Conservation (phyloP, 2,888 invertebrate species). For the Phasia obesa region DNA sequence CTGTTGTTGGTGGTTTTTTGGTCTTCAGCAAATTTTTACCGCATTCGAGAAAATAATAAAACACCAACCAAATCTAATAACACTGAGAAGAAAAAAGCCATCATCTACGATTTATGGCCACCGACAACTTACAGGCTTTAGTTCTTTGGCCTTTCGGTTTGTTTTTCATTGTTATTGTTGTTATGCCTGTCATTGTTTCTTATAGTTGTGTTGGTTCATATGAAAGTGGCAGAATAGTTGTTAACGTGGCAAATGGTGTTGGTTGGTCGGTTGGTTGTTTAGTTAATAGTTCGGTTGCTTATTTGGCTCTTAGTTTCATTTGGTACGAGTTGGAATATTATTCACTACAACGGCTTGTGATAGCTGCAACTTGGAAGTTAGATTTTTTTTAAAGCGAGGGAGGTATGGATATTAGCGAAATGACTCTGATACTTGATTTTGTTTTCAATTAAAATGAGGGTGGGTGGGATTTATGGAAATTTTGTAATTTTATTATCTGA, state of each 20-base stretch:
- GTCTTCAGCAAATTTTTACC: slow-evolving; percentile 42
- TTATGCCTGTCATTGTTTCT: slow-evolving; percentile 6
- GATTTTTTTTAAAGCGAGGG: slow-evolving; percentile 13
- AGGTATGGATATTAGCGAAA: background rate
- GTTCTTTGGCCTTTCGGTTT: slow-evolving; percentile 44
- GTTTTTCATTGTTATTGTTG: slow-evolving; percentile 21
- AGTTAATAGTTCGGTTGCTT: background rate
- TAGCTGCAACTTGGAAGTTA: slow-evolving; percentile 23
- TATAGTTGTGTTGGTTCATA: slow-evolving; percentile 69
- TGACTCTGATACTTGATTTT: no score
- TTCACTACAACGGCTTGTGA: slow-evolving; percentile 68
- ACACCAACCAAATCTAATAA: slow-evolving; percentile 28
- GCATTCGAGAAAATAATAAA: slow-evolving; percentile 30
- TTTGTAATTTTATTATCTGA: no score
- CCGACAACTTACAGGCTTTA: slow-evolving; percentile 59
- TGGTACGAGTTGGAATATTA: slow-evolving; percentile 43
- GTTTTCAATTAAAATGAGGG: no score
- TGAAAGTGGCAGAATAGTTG: slow-evolving; percentile 72
- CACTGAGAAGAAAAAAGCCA: slow-evolving; percentile 41
- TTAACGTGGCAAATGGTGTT: slow-evolving; percentile 72
- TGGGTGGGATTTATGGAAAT: no score
- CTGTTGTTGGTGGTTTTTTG: slow-evolving; percentile 33
- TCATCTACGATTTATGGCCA: slow-evolving; percentile 69
- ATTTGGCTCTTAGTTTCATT: slow-evolving; percentile 37
- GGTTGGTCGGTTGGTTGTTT: slow-evolving; percentile 46